These are phyloP conservation scores for Stichopus horrens DNA, from an alignment of 53 echinoderm and acorn worm genomes.

Conservation along the genomic window DNA sequence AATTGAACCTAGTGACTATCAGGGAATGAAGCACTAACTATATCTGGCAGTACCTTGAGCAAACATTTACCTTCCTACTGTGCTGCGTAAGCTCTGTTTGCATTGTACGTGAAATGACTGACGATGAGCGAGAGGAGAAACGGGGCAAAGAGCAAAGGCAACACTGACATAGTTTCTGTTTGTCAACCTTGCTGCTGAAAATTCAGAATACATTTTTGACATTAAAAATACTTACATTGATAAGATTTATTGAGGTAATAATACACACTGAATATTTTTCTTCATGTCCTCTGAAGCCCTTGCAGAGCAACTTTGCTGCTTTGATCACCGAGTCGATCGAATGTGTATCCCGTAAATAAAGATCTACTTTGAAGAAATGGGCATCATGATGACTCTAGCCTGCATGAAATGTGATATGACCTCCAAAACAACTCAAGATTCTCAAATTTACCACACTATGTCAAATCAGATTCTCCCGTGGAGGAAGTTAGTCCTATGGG, in stretches of 20 bases:
- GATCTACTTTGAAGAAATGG: neutral
- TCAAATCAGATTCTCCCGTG: neutral
- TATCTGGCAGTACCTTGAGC: slow-evolving; percentile 1
- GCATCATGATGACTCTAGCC: neutral
- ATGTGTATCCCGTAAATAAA: neutral
- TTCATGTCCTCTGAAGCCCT: neutral
- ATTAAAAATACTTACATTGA: slow-evolving; percentile 15
- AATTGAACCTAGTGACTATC: slow-evolving; percentile 9
- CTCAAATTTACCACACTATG: neutral
- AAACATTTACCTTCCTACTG: slow-evolving; percentile 31
- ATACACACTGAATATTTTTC: neutral
- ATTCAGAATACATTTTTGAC: slow-evolving; percentile 30
- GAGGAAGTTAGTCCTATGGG: neutral
- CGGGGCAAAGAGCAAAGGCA: slow-evolving; percentile 41
- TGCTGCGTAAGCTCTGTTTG: neutral
- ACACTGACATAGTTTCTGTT: slow-evolving; percentile 8
- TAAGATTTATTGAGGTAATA: slow-evolving; percentile 23
- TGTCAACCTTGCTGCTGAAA: neutral
- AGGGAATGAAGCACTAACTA: neutral
- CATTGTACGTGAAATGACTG: slow-evolving; percentile 6
- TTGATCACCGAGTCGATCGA: neutral
- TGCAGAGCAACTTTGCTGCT: neutral
- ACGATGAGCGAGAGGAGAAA: neutral
- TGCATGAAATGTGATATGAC: neutral
- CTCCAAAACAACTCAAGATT: neutral